Conservation (phyloP, 2,797 vertebrate species). For the Phoxinus dragarum region DNA sequence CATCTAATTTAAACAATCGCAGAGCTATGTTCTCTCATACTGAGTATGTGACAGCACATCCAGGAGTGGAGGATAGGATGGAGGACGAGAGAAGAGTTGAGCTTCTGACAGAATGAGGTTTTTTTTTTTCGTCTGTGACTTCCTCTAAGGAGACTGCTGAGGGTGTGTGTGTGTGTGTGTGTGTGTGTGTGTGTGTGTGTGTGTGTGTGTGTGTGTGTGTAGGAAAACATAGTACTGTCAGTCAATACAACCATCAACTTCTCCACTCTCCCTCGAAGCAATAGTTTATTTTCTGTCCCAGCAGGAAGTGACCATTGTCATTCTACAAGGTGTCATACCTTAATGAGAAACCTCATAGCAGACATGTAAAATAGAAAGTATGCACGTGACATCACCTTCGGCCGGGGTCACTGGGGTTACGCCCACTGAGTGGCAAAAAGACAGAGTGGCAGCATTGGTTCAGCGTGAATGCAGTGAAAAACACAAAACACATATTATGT, state of each 20-base stretch:
- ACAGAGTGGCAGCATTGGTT: no score
- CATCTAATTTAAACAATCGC: slow-evolving; percentile 15
- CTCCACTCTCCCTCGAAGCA: slow-evolving; percentile 35
- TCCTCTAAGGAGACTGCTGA: slow-evolving; percentile 3
- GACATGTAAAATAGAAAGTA: slow-evolving; percentile 37
- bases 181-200: neutral
- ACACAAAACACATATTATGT: no score
- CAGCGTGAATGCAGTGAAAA: no score
- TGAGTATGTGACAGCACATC: slow-evolving; percentile 7
- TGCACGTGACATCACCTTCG: no score
- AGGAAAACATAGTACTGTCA: slow-evolving; percentile 47
- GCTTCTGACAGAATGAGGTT: neutral
- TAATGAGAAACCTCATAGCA: slow-evolving; percentile 56
- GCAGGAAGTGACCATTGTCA: slow-evolving; percentile 58
- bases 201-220: neutral
- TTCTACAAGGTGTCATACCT: slow-evolving; percentile 60
- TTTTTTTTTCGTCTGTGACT: neutral
- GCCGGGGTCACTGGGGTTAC: no score
- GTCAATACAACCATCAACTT: slow-evolving; percentile 43
- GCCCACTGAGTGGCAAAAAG: no score
- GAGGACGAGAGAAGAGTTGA: slow-evolving; percentile 3
- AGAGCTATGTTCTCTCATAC: neutral
- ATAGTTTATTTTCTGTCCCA: slow-evolving; percentile 63
- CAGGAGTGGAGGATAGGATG: neutral
- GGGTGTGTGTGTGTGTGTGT: no score